Evolutionary conservation across 2,113 vertebrate species (phyloP), one percentile per base, ranked within the genome.

Genomic region (Salvelinus fontinalis): DNA sequence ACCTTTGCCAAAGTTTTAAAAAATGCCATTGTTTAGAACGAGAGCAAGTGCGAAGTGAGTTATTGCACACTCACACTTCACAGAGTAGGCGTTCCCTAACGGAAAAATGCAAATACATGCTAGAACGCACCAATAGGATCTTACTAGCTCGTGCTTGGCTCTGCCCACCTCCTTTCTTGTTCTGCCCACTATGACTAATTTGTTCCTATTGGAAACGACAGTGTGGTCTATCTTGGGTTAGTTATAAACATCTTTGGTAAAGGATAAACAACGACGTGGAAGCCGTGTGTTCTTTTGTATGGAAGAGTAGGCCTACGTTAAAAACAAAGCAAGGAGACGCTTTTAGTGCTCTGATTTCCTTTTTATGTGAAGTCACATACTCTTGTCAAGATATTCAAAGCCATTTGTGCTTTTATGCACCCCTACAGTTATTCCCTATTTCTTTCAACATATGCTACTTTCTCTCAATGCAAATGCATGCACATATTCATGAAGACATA

Each of bases 401-500:
- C 54, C 5, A 5, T 27, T 67, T 26, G 24, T 27, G 24, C 27
- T 31, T 67, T 67, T 31, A 31, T 67, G 24, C 27, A 31, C 65
- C 24, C 26, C 26, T 31, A 31, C 27, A 5, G 13, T 31, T 24
- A 67, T 67, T 18, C 26, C 14, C 31, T 16, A 18, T 29, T 67
- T 31, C 1, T 27, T 67, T 67, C 65, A 67, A 27, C 16, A 7
- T 29, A 14, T 29, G 51, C 7, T 8, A 39, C 72, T 48, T 31
- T 13, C 49, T 18, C 66, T 71, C 5, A 44, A 72, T 70, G 51
- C 62, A 73, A 60, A 70, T 39, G 34, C 66, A 75, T 67, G 54
- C 65, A 73, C 57, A 72, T 68, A 75, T 74, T 77, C 54, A 57
- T 67, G 44, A 29, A 27, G 8, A 79, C 62, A 65, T 65, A 26